Base-by-base conservation (phyloP, 2,888 invertebrate species). In the Aleiodes testaceus region DNA sequence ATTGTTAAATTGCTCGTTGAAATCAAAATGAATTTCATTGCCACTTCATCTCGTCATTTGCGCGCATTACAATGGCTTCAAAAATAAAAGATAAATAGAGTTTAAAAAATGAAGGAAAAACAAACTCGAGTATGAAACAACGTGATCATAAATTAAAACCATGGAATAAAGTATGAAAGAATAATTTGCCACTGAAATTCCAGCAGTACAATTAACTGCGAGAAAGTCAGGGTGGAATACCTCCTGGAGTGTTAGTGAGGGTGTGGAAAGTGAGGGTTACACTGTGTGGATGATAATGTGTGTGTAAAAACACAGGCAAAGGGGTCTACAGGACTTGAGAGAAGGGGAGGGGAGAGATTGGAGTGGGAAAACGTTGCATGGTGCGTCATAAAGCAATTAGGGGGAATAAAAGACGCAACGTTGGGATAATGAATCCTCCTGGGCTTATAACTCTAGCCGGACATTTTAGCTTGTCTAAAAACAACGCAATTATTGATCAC, bases 171-270 rank as follows among this genome's bases (percentile, higher is more conserved):
- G 77, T 72, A 76, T 76, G 77, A 78, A 78, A 78, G 78, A 79
- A 79, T 80, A 80, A 79, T 79, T 79, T 77, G 77, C 79, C 80
- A 81, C 81, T 78, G 79, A 81, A 81, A 82, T 82, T 81, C 81
- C 78, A 78, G 78, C 80, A 77, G 79, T 78, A 80, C 80, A 82
- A 82, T 82, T 81, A 82, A 80, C 80, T 79, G 77, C 75, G 78
- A 74, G 76, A 77, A 77, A 79, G 76, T 74, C 74, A 26, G 70
- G 52, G 16, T 47, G 9, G 47, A 16, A 14, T 42, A 22, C 72
- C 67, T 59, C 71, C 72, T 71, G 72, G 74, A 71, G 26, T 9
- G 45, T 3, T 59, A 63, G 55, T 36, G 72, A 67, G 47, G 45
- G 50, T 45, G 47, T 47, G 45, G 47, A 26, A 9, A 65, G 44